Evolutionary conservation across 2,797 vertebrate species (phyloP).

Genomic region (Semotilus atromaculatus): DNA sequence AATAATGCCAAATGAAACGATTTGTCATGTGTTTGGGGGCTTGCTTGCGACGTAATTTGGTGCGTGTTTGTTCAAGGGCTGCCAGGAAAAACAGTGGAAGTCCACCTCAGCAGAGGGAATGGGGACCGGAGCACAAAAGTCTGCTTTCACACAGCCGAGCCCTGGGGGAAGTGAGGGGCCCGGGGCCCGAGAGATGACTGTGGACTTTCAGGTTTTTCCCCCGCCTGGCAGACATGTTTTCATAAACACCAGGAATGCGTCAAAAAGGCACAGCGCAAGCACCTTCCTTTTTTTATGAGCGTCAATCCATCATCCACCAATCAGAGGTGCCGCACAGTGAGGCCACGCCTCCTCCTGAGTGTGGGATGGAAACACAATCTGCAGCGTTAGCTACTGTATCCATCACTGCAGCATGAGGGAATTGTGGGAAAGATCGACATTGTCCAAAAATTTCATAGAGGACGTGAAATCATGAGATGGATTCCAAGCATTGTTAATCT

Average conservation of each 20-base stretch:
- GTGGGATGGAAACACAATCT: slow-evolving; percentile 12
- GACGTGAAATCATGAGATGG: neutral
- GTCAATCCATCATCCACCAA: slow-evolving; percentile 38
- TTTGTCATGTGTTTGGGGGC: slow-evolving; percentile 68
- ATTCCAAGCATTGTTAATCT: slow-evolving; percentile 34
- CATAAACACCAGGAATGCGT: slow-evolving; percentile 75
- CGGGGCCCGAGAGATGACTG: slow-evolving; percentile 70
- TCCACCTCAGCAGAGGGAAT: slow-evolving; percentile 71
- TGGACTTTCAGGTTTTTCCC: slow-evolving; percentile 72
- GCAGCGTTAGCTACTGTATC: slow-evolving; percentile 37
- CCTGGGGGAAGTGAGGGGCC: slow-evolving; percentile 65
- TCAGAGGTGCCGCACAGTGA: neutral
- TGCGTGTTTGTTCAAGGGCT: slow-evolving; percentile 72
- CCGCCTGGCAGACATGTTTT: slow-evolving; percentile 75
- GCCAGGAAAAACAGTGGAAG: slow-evolving; percentile 77
- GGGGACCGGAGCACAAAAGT: slow-evolving; percentile 72
- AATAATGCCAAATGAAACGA: slow-evolving; percentile 76
- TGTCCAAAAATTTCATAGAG: neutral
- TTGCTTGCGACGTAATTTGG: slow-evolving; percentile 71
- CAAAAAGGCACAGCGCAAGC: slow-evolving; percentile 58
- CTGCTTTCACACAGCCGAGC: slow-evolving; percentile 74
- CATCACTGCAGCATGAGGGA: slow-evolving; percentile 10
- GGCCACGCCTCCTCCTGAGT: slow-evolving; percentile 1
- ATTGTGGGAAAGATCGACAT: slow-evolving; percentile 17
- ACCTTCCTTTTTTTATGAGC: slow-evolving; percentile 24